Percentiles rank a stretch among this genome's conserved stretches.
These are phyloP conservation scores for Alectura lathami DNA, from an alignment of 2,113 vertebrate genomes.

Conservation along the genomic window DNA sequence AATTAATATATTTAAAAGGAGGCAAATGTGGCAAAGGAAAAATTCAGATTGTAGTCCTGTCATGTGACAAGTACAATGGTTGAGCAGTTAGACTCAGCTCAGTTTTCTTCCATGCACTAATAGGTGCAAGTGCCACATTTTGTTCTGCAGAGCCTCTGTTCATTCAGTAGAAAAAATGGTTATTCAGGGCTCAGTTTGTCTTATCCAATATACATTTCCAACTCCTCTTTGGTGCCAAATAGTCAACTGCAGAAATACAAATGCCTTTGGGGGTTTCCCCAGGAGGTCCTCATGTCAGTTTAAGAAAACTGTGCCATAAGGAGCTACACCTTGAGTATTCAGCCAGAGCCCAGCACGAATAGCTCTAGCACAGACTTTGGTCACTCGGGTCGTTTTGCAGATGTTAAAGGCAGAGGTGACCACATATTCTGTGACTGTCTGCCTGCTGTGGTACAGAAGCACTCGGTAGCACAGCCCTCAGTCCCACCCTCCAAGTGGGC, in stretches of 20 bases:
- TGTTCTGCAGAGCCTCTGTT: neutral
- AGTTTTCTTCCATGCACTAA: neutral
- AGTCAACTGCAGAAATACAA: neutral
- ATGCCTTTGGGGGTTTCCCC: neutral
- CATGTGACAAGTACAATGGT: neutral
- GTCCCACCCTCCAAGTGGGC: neutral
- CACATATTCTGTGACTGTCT: no score
- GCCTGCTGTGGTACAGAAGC: neutral
- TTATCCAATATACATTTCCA: neutral
- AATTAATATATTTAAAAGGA: neutral
- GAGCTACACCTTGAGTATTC: accelerated
- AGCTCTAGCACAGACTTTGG: neutral
- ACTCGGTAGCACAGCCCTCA: neutral
- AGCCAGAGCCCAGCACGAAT: neutral
- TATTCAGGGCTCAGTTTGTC: neutral
- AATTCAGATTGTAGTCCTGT: neutral
- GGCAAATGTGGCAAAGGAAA: neutral
- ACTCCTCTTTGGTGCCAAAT: neutral
- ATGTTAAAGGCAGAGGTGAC: neutral
- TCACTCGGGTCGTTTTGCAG: neutral
- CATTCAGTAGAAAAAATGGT: neutral
- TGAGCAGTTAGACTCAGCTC: neutral
- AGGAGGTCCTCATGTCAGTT: neutral
- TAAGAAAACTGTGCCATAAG: neutral
- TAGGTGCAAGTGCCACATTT: neutral